These are phyloP conservation scores for Australoheros scitulus DNA, from an alignment of 2,113 vertebrate species.

Conservation along the genomic window DNA sequence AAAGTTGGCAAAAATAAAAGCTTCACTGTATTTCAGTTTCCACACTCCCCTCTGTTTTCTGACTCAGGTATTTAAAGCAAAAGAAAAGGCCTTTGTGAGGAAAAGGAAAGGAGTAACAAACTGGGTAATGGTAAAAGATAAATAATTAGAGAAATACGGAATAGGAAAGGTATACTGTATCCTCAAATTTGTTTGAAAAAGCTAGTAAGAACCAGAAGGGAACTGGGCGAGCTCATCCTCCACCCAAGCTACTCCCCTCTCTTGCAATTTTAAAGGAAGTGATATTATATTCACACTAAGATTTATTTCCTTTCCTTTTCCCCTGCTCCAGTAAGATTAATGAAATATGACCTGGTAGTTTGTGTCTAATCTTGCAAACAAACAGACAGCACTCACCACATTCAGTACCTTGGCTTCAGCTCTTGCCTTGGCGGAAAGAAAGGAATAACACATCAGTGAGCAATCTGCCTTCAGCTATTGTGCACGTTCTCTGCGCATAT, in stretches of 20 bases:
- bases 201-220: background rate
- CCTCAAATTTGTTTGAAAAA: background rate
- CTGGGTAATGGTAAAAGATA: background rate
- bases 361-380: background rate
- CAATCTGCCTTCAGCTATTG: background rate
- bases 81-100: background rate
- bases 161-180: background rate
- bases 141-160: background rate
- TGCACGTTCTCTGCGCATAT: background rate
- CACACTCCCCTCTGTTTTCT: slow-evolving; percentile 3
- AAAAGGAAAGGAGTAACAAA: background rate
- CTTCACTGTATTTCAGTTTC: slow-evolving; percentile 7
- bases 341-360: background rate
- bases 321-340: background rate
- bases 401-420: background rate
- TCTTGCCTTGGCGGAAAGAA: background rate
- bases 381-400: background rate
- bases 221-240: background rate
- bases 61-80: slow-evolving; percentile 29
- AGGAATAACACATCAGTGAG: accelerated
- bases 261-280: background rate
- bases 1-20: slow-evolving; percentile 25
- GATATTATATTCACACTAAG: too few species aligned
- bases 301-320: background rate
- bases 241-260: background rate